Evolutionary conservation across 2,888 invertebrate genomes (phyloP).

Genomic region (Rutpela maculata): DNA sequence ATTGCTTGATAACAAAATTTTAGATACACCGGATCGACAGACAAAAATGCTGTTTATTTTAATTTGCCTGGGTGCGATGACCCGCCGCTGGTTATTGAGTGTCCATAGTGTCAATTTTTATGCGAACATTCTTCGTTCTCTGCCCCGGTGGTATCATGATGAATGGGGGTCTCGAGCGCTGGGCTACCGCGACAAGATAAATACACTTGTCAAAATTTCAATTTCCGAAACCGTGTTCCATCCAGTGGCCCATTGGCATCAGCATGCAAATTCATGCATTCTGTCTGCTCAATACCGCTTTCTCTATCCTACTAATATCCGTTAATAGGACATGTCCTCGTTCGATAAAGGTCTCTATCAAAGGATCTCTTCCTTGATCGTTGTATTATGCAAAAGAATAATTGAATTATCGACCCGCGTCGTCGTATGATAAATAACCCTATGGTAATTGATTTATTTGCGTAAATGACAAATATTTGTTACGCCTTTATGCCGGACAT

Average conservation of each 20-base stretch:
- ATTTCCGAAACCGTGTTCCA: conserved; percentile 70
- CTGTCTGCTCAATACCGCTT: conserved; percentile 24
- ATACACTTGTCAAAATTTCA: conserved; percentile 73
- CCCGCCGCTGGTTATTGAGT: neutral
- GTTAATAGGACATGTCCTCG: conserved; percentile 37
- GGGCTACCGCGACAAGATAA: conserved; percentile 70
- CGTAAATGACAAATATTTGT: conserved; percentile 24
- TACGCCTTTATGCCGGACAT: neutral
- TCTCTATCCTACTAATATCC: conserved; percentile 46
- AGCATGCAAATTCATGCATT: conserved; percentile 67
- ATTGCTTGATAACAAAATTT: no score
- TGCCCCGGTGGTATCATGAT: conserved; percentile 62
- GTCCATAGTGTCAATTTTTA: conserved; percentile 52
- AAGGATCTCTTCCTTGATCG: conserved; percentile 31
- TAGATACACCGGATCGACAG: neutral
- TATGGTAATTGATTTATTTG: conserved; percentile 43
- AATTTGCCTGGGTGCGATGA: neutral
- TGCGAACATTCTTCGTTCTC: conserved; percentile 42
- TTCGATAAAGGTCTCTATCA: conserved; percentile 30
- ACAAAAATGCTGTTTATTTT: neutral
- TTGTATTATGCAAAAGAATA: conserved; percentile 30
- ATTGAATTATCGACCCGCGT: conserved; percentile 32
- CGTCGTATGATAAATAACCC: conserved; percentile 33
- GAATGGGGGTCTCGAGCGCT: conserved; percentile 63
- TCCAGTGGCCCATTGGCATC: conserved; percentile 64